Evolutionary conservation across 2,888 invertebrate genomes (phyloP).

Genomic region (Anthophora plumipes): DNA sequence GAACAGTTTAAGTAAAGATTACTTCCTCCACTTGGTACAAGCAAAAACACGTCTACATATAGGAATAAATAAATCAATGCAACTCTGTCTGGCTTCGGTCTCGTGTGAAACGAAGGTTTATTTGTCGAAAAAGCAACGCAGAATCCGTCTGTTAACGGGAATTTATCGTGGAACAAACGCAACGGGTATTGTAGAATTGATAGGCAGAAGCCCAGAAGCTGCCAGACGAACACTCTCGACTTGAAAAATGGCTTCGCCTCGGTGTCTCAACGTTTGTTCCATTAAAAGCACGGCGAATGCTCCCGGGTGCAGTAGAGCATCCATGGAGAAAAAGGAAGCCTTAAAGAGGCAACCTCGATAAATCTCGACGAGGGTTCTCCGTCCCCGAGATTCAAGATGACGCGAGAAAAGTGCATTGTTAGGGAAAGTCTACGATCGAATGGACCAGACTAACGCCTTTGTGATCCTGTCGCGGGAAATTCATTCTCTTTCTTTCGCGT

Average conservation of each 20-base stretch:
- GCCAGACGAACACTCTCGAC: constrained; percentile 52
- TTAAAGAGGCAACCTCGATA: constrained; percentile 65
- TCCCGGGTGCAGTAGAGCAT: constrained; percentile 60
- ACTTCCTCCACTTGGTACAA: too few relatives aligned
- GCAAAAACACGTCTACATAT: too few relatives aligned
- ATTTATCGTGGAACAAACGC: constrained; percentile 34
- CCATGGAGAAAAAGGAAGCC: constrained; percentile 61
- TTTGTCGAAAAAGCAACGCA: neutral
- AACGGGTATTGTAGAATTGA: constrained; percentile 33
- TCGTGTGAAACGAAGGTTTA: neutral
- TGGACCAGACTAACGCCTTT: constrained; percentile 3
- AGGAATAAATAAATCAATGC: neutral
- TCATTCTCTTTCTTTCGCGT: neutral
- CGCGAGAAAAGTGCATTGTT: constrained; percentile 64
- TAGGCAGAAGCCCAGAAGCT: constrained; percentile 55
- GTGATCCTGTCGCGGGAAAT: neutral
- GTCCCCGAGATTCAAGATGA: constrained; percentile 51
- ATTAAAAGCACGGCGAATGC: constrained; percentile 68
- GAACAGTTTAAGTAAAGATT: too few relatives aligned
- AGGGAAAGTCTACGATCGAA: constrained; percentile 16
- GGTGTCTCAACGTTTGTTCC: constrained; percentile 71
- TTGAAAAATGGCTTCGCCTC: constrained; percentile 63
- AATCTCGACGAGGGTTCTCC: constrained; percentile 65
- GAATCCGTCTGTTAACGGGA: constrained; percentile 17
- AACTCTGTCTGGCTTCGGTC: too few relatives aligned